Conservation (phyloP, 2,888 invertebrate genomes). For the Brachyptera putata region DNA sequence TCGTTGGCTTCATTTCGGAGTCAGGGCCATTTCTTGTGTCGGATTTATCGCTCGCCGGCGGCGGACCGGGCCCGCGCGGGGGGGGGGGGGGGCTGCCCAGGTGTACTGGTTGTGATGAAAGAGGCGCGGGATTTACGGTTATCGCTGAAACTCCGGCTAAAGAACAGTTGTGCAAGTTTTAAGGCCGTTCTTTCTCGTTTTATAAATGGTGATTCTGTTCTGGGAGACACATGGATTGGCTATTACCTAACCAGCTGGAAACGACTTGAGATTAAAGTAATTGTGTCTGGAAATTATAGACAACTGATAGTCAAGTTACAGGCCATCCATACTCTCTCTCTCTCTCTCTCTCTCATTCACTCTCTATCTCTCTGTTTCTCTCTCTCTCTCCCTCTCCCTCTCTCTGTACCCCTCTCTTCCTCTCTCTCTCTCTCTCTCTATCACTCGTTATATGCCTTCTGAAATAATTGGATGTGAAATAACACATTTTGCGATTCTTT, state of each 20-base stretch:
- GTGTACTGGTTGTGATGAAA: conserved; percentile 1
- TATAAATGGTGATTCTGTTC: neutral
- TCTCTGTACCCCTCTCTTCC: no score
- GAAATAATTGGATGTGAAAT: no score
- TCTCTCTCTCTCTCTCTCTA: no score
- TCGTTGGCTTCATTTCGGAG: conserved; percentile 6
- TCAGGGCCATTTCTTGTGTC: conserved; percentile 1
- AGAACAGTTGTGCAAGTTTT: neutral
- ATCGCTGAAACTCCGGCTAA: conserved; percentile 1
- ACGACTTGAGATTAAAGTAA: no score
- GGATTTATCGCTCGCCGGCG: conserved; percentile 8
- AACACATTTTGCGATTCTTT: no score
- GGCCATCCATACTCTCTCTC: no score
- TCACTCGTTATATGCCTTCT: no score
- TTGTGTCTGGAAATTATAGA: no score
- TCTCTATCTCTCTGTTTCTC: no score
- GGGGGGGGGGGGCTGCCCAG: neutral
- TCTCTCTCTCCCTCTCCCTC: no score
- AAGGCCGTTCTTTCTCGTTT: neutral
- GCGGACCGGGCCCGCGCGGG: neutral
- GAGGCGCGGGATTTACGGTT: conserved; percentile 9
- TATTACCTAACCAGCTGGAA: neutral
- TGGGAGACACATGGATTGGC: neutral
- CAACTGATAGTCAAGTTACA: no score
- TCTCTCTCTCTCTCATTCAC: no score